Conservation (phyloP, 2,113 vertebrate genomes). For the Petroica traversi region DNA sequence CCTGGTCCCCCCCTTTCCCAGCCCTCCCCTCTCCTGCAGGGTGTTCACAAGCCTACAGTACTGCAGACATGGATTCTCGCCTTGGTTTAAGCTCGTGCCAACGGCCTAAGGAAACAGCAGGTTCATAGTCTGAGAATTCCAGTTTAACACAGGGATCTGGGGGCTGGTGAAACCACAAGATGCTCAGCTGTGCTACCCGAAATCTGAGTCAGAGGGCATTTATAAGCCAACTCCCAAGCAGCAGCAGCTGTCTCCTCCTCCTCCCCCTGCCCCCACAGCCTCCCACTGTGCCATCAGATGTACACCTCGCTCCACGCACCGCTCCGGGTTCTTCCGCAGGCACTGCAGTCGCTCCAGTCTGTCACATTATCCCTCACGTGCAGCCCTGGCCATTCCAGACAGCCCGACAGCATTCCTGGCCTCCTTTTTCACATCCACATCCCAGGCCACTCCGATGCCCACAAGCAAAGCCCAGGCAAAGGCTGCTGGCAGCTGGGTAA, state of each 20-base stretch:
- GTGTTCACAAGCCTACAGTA: background rate
- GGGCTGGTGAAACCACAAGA: slow-evolving; percentile 52
- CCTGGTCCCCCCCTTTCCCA: background rate
- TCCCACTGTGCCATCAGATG: slow-evolving; percentile 51
- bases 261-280: slow-evolving; percentile 27
- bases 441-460: rapidly evolving
- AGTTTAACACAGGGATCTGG: slow-evolving; percentile 18
- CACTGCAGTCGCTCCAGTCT: background rate
- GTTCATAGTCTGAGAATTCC: slow-evolving; percentile 58
- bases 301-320: background rate
- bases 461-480: background rate
- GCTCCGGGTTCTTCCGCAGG: background rate
- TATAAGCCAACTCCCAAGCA: slow-evolving; percentile 38
- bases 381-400: background rate
- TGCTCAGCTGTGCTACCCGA: slow-evolving; percentile 35
- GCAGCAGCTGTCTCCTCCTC: slow-evolving; percentile 47
- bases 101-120: slow-evolving; percentile 53
- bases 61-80: background rate
- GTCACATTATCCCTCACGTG: slow-evolving; percentile 33
- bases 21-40: background rate
- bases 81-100: slow-evolving; percentile 4
- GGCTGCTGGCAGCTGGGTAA: background rate
- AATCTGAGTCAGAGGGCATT: slow-evolving; percentile 63
- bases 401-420: background rate
- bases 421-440: background rate